phyloP scores from a whole-genome alignment of 1,140 invertebrate genomes.

The Grapholita molesta region DNA sequence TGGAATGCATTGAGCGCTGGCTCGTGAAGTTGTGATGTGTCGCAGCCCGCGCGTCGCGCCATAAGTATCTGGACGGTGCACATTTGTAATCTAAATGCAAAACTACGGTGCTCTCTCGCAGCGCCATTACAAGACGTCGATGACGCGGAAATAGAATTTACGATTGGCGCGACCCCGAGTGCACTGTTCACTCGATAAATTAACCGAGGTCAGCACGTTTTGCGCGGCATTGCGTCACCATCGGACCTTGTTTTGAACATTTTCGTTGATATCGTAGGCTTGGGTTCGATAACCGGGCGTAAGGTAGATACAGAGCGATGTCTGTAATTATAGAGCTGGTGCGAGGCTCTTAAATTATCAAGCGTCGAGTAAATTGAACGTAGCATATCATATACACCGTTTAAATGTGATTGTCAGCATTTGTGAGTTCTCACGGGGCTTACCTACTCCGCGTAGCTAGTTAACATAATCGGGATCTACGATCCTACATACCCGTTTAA shows the following conservation, averaged over 20 bases:
- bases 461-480: neutral
- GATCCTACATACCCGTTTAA: neutral
- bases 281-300: conserved; percentile 61
- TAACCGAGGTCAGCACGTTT: conserved; percentile 49
- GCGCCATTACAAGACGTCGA: conserved; percentile 47
- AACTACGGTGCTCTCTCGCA: conserved; percentile 30
- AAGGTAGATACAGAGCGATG: conserved; percentile 59
- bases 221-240: conserved; percentile 50
- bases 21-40: conserved; percentile 35
- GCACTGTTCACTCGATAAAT: conserved; percentile 39
- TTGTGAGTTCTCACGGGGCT: neutral
- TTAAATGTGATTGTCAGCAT: neutral
- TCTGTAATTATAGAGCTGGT: conserved; percentile 59
- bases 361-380: neutral
- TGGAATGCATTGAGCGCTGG: conserved; percentile 37
- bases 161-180: conserved; percentile 45
- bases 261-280: conserved; percentile 39
- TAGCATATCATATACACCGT: neutral
- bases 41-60: conserved; percentile 45
- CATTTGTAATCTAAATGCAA: conserved; percentile 47
- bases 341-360: conserved; percentile 19
- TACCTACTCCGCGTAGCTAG: neutral
- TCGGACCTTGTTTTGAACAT: conserved; percentile 52
- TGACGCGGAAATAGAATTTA: conserved; percentile 67
- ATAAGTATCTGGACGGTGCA: conserved; percentile 26